Base-by-base conservation (phyloP, 2,113 vertebrate genomes). In the Notechis scutatus region DNA sequence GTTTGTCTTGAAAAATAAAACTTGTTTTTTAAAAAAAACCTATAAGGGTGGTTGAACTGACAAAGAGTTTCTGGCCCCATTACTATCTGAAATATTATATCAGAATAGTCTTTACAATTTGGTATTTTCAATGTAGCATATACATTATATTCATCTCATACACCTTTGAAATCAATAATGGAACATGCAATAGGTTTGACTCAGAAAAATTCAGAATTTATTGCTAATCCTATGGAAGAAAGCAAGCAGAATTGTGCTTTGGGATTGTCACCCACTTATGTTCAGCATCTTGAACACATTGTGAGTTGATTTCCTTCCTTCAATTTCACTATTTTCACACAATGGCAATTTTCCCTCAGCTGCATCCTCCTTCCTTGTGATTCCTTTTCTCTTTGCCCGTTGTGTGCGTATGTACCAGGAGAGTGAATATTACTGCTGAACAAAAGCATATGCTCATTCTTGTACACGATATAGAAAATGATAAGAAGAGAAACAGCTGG, bases 401-500 rank as follows among this genome's bases (percentile, higher is more conserved):
- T 81, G 34, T 81, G 74, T 81, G 74, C 8, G 3, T 39, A 8
- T 42, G 74, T 21, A 34, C 74, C 90, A 91, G 24, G 85, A 59
- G 93, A 93, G 95, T 94, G 54, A 93, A 95, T 93, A 93, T 88
- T 1, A 69, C 0, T 85, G 91, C 93, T 96, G 92, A 92, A 96
- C 61, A 95, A 96, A 96, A 95, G 92, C 93, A 96, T 93, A 56
- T 87, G 86, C 89, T 96, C n/a, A 95, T 96, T 95, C 95, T 94
- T 94, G 93, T 94, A 50, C 21, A 61, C 94, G 93, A 94, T 94
- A 88, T 92, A 87, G 93, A 96, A 95, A 93, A 96, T 96, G 95
- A 89, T 87, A 94, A 93, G 87, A 93, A 96, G 93, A 96, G 94
- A 94, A 96, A 95, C 95, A 96, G 94, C 95, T 97, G 95, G 93